Base-by-base conservation (phyloP, 2,888 invertebrate genomes). In the Nomada ruficornis region DNA sequence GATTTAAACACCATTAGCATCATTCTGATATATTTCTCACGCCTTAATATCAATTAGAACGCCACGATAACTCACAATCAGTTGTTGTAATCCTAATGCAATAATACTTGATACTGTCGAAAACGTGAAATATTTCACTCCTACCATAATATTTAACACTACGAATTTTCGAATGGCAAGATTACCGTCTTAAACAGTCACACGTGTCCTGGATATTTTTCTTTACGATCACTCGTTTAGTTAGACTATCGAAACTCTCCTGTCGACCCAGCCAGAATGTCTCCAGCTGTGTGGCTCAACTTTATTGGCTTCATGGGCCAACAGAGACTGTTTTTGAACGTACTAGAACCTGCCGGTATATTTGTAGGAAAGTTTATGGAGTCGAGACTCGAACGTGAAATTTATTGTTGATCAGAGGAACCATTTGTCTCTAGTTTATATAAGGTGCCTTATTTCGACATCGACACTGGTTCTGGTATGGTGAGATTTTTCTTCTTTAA, bases 271-370 rank as follows among this genome's bases (percentile, higher is more conserved):
- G 18, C 54, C 10, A 18, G 73, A 65, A 65, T 67, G 44, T 73
- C 65, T 73, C 73, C 73, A 73, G 67, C 73, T 73, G 73, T 55
- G 73, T 67, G 36, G 72, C 52, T 50, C 29, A 29, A 55, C 9
- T 73, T 73, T 73, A 73, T 73, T 57, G 47, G 47, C 23, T 11
- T 23, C 52, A 20, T 26, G 36, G 50, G 7, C 18, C 20, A 47
- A 18, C 55, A 36, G 20, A 20, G 44, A 57, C 10, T 23, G 20
- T 47, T 36, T n/a, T 7, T 3, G 20, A 52, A 23, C 18, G 57
- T 65, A 50, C 57, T 47, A 36, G 67, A 65, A 55, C 60, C 15
- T 23, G 57, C n/a, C 18, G 70, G 57, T 71, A 62, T 65, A 65
- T 65, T 65, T 55, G 55, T 54, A 55, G 2, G 60, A 62, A 26